Evolutionary conservation across 2,797 vertebrate genomes (phyloP).

Genomic region (Macroramphosus scolopax): DNA sequence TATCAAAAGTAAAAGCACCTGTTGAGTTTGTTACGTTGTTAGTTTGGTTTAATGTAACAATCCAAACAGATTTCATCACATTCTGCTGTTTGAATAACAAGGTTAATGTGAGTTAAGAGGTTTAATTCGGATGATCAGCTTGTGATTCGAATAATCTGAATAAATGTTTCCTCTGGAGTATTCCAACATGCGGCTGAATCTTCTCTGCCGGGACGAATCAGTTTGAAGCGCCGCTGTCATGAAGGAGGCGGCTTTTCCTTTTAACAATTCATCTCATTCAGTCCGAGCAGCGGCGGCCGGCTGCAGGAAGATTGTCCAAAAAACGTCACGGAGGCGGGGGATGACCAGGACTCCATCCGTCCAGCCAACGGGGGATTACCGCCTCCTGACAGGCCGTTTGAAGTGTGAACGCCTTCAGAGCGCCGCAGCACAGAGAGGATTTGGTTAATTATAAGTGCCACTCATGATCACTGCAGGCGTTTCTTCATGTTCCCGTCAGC

Average conservation of each 20-base stretch:
- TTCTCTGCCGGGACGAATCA: slow-evolving; percentile 30
- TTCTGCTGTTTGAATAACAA: too few species aligned
- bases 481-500: slow-evolving; percentile 40
- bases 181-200: slow-evolving; percentile 10
- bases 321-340: too few species aligned
- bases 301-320: too few species aligned
- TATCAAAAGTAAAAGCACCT: too few species aligned
- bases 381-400: slow-evolving; percentile 44
- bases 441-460: slow-evolving; percentile 61
- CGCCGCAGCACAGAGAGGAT: slow-evolving; percentile 37
- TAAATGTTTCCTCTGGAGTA: neutral
- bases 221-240: slow-evolving; percentile 19
- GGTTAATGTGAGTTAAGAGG: too few species aligned
- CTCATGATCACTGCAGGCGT: slow-evolving; percentile 35
- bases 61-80: neutral
- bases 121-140: neutral
- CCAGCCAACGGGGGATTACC: slow-evolving; percentile 42
- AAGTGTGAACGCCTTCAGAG: slow-evolving; percentile 36
- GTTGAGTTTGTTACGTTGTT: too few species aligned
- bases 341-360: slow-evolving; percentile 7
- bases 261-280: slow-evolving; percentile 5
- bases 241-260: slow-evolving; percentile 25
- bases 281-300: slow-evolving; percentile 2
- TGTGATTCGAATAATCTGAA: neutral
- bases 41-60: neutral